Conservation (phyloP, 2,888 invertebrate species). For the Caenorhabditis angaria region DNA sequence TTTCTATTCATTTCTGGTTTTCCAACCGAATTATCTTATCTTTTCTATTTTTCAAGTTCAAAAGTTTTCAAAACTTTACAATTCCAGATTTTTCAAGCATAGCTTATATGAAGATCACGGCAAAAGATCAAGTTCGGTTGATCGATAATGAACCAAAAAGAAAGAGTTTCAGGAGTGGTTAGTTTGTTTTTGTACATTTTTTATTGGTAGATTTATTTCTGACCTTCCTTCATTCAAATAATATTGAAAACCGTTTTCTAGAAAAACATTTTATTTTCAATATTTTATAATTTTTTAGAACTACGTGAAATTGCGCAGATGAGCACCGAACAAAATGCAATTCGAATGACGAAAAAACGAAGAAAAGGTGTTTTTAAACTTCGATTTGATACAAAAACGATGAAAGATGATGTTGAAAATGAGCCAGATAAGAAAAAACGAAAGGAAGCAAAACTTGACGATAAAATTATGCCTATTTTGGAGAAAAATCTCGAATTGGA, state of each 20-base stretch:
- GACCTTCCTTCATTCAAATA: too few relatives aligned
- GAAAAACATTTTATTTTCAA: too few relatives aligned
- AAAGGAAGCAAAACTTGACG: slow-evolving; percentile 7
- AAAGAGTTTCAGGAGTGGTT: background rate
- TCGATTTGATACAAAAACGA: background rate
- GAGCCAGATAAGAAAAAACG: slow-evolving; percentile 9
- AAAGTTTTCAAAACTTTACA: background rate
- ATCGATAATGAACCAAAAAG: background rate
- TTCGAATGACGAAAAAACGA: background rate
- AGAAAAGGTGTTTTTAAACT: background rate
- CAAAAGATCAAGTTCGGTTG: background rate
- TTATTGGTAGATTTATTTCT: too few relatives aligned
- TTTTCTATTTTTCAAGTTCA: too few relatives aligned
- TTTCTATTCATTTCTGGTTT: background rate
- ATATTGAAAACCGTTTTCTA: too few relatives aligned
- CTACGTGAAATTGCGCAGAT: background rate
- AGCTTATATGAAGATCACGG: background rate
- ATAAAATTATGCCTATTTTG: too few relatives aligned
- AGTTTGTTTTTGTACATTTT: background rate
- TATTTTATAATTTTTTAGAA: background rate
- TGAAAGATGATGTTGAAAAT: background rate
- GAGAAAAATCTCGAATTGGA: background rate
- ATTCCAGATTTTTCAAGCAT: background rate
- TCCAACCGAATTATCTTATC: too few relatives aligned
- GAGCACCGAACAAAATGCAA: background rate